Conservation (phyloP, 2,797 vertebrate species). For the Manis crassicaudata region DNA sequence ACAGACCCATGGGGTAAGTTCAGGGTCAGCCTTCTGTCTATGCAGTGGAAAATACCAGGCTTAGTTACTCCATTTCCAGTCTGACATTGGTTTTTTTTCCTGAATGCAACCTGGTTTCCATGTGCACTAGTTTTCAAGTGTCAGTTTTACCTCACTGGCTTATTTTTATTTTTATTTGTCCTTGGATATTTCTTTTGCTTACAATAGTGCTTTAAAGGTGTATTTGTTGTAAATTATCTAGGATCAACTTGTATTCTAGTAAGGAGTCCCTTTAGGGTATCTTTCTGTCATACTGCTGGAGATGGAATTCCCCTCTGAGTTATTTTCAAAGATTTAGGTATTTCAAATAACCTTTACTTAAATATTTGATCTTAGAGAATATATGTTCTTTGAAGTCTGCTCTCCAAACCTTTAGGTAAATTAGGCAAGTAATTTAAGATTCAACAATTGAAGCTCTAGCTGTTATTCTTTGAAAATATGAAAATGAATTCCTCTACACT, state of each 20-base stretch:
- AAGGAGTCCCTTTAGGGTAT: background rate
- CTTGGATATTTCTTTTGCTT: constrained; percentile 38
- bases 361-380: constrained; percentile 61
- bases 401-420: constrained; percentile 54
- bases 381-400: constrained; percentile 22
- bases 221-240: constrained; percentile 55
- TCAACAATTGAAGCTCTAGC: constrained; percentile 24
- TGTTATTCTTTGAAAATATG: constrained; percentile 45
- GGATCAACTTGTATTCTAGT: constrained; percentile 47
- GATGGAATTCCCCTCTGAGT: constrained; percentile 33
- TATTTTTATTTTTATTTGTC: constrained; percentile 52
- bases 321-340: constrained; percentile 43
- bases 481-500: constrained; percentile 16
- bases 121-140: background rate
- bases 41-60: background rate
- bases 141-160: background rate
- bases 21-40: background rate
- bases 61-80: background rate
- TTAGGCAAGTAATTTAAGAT: constrained; percentile 49
- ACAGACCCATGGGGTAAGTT: background rate
- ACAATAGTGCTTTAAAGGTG: constrained; percentile 8
- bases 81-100: background rate
- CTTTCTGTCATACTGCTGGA: constrained; percentile 1
- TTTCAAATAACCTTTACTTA: constrained; percentile 60
- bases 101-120: background rate